Percentiles rank a stretch among this genome's conserved stretches.
Evolutionary conservation across 1,140 invertebrate species (phyloP).

Genomic region (Aleiodes sp.): DNA sequence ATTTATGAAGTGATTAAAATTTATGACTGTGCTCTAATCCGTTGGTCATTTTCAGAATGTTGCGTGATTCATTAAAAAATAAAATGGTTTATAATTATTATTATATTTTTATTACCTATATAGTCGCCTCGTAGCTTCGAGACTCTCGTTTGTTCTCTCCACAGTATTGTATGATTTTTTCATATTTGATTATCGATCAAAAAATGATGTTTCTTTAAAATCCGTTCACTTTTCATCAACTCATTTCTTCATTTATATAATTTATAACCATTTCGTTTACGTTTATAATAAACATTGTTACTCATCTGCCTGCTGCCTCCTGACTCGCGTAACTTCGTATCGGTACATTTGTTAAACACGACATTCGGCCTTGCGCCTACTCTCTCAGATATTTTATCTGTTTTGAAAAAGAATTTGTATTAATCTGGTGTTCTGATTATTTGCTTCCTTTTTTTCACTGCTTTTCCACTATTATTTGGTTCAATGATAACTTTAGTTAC

Average conservation of each 20-base stretch:
- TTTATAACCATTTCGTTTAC: neutral
- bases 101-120: neutral
- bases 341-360: neutral
- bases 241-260: neutral
- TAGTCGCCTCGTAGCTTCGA: neutral
- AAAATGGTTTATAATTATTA: neutral
- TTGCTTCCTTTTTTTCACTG: too few species aligned
- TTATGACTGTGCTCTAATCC: too few species aligned
- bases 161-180: neutral
- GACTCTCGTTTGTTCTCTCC: neutral
- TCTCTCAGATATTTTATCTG: neutral
- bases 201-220: too few species aligned
- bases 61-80: too few species aligned
- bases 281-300: neutral
- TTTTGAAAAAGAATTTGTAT: too few species aligned
- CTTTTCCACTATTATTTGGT: too few species aligned
- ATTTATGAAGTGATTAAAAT: too few species aligned
- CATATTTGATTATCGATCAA: neutral
- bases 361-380: constrained; percentile 4
- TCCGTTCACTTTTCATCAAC: constrained; percentile 6
- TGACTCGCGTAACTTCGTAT: neutral
- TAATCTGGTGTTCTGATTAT: too few species aligned
- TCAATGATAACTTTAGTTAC: too few species aligned
- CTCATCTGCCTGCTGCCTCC: constrained; percentile 1
- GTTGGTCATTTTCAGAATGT: too few species aligned